These are phyloP conservation scores for Chascanopsetta lugubris DNA, from an alignment of 2,113 vertebrate species.

Conservation along the genomic window DNA sequence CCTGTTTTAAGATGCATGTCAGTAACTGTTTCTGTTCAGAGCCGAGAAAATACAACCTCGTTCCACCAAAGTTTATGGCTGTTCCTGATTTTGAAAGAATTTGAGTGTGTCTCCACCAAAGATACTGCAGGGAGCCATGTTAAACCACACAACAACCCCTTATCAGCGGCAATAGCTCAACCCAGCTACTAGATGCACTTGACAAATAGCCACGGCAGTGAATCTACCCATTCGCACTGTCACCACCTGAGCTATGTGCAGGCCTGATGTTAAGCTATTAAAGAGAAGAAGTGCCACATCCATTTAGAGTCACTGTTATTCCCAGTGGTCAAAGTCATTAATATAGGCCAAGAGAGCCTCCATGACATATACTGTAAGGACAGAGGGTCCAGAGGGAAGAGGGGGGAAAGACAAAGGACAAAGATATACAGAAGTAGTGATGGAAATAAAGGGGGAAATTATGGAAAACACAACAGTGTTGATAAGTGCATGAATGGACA, in stretches of 20 bases:
- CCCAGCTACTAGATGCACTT: conserved; percentile 44
- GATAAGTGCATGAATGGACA: neutral
- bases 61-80: neutral
- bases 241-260: conserved; percentile 42
- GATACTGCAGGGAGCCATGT: conserved; percentile 39
- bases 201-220: conserved; percentile 50
- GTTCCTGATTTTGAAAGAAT: conserved; percentile 22
- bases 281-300: conserved; percentile 66
- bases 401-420: conserved; percentile 1
- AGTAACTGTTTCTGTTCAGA: neutral
- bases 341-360: conserved; percentile 50
- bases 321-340: conserved; percentile 56
- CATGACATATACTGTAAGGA: conserved; percentile 31
- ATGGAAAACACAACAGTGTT: neutral
- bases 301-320: conserved; percentile 52
- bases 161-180: conserved; percentile 59
- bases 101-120: conserved; percentile 19
- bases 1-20: neutral
- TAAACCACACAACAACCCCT: conserved; percentile 50
- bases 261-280: conserved; percentile 65
- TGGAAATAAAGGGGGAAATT: neutral
- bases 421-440: conserved; percentile 1
- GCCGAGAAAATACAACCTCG: conserved; percentile 17
- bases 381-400: conserved; percentile 21
- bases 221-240: conserved; percentile 52